A percentile compares a stretch with the other conserved stretches of the same genome.
Evolutionary conservation across 2,888 invertebrate species (phyloP).

Genomic region (Falcaria lacertinaria): DNA sequence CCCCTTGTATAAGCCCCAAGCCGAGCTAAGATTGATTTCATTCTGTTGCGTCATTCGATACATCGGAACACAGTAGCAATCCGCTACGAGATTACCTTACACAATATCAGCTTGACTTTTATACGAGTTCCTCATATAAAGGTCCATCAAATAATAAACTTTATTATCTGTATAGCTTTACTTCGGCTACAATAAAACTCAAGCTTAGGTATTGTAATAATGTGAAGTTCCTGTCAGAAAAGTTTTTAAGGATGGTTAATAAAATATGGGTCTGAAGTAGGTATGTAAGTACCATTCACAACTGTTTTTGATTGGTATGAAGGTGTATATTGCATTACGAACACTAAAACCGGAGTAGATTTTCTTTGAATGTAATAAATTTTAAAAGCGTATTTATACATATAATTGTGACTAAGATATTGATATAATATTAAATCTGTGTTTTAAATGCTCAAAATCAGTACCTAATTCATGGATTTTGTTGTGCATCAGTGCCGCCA

Average conservation of each 20-base stretch:
- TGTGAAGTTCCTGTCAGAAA: not conserved
- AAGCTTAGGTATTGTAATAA: not conserved
- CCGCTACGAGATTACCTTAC: constrained; percentile 6
- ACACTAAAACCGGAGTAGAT: too few relatives aligned
- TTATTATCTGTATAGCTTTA: not conserved
- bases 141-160: not conserved
- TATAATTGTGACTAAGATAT: too few relatives aligned
- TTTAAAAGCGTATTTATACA: too few relatives aligned
- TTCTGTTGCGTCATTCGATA: constrained; percentile 31
- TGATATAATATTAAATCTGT: too few relatives aligned
- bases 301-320: too few relatives aligned
- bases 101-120: constrained; percentile 3
- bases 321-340: too few relatives aligned
- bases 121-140: constrained; percentile 1
- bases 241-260: too few relatives aligned
- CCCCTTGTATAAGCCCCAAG: not conserved
- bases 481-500: constrained; percentile 20
- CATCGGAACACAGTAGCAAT: constrained; percentile 33
- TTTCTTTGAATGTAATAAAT: too few relatives aligned
- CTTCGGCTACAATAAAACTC: not conserved
- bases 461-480: not conserved
- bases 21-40: constrained; percentile 23
- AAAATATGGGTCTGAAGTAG: too few relatives aligned
- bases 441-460: not conserved
- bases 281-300: too few relatives aligned